A percentile compares a stretch with the other conserved stretches of the same genome.
Evolutionary conservation across 2,797 vertebrate genomes (phyloP).

Genomic region (Chelidonichthys spinosus): DNA sequence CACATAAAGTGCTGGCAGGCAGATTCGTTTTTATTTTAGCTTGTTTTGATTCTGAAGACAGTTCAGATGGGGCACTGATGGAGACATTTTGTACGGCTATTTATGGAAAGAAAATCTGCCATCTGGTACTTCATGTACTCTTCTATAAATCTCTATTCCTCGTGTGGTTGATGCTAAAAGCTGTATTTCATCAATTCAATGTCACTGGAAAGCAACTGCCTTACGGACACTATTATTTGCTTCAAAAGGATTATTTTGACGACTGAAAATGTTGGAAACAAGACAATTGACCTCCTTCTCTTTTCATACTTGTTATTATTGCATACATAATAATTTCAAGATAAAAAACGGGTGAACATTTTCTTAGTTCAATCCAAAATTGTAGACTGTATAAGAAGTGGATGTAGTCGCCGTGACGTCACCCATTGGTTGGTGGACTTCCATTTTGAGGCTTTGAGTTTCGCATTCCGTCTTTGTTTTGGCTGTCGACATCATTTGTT

Average conservation of each 20-base stretch:
- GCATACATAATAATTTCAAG: too few relatives aligned
- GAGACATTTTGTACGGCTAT: not conserved
- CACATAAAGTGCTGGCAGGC: conserved; percentile 24
- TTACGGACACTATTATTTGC: not conserved
- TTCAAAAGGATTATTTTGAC: not conserved
- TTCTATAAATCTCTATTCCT: not conserved
- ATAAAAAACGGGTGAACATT: too few relatives aligned
- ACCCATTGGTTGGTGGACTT: too few relatives aligned
- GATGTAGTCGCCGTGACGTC: too few relatives aligned
- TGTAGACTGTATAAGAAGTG: too few relatives aligned
- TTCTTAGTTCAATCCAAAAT: too few relatives aligned
- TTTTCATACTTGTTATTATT: not conserved
- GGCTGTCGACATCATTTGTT: too few relatives aligned
- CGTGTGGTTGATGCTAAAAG: not conserved
- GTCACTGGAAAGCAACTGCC: not conserved
- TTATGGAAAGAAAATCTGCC: not conserved
- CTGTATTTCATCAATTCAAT: not conserved
- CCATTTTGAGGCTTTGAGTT: too few relatives aligned
- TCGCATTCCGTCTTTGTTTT: too few relatives aligned
- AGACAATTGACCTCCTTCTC: not conserved
- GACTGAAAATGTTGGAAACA: not conserved
- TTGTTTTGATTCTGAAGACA: not conserved
- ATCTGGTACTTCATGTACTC: not conserved
- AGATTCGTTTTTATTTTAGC: not conserved
- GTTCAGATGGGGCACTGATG: not conserved